Evolutionary conservation across 2,113 vertebrate genomes (phyloP).

Genomic region (Ammospiza nelsoni): DNA sequence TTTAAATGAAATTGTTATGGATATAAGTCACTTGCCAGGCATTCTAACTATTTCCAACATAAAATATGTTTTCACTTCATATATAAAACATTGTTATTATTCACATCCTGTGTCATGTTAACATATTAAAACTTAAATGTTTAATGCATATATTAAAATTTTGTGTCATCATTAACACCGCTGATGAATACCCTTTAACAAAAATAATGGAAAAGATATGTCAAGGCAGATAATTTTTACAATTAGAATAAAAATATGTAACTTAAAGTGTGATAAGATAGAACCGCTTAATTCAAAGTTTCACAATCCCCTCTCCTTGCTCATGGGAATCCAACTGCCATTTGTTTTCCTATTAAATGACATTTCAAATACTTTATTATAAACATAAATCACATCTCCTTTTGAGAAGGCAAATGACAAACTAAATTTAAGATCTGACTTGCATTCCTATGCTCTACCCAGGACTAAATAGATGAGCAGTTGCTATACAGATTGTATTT

Average conservation of each 20-base stretch:
- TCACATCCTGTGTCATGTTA: constrained; percentile 81
- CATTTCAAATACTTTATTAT: constrained; percentile 80
- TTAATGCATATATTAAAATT: constrained; percentile 86
- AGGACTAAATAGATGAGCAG: constrained; percentile 72
- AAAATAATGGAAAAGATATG: constrained; percentile 76
- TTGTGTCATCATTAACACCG: constrained; percentile 80
- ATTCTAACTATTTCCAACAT: constrained; percentile 83
- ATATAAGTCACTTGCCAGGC: constrained; percentile 83
- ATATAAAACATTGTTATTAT: constrained; percentile 88
- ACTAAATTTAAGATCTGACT: constrained; percentile 75
- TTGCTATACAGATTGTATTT: constrained; percentile 71
- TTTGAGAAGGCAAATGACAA: constrained; percentile 75
- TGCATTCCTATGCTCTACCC: constrained; percentile 57
- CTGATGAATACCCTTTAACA: constrained; percentile 79
- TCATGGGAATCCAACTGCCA: constrained; percentile 65
- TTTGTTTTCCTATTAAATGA: constrained; percentile 82
- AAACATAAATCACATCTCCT: constrained; percentile 81
- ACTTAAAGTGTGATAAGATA: constrained; percentile 71
- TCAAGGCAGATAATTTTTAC: constrained; percentile 80
- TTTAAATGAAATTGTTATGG: constrained; percentile 92
- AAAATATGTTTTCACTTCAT: constrained; percentile 87
- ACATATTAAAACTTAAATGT: constrained; percentile 87
- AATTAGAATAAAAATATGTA: constrained; percentile 79
- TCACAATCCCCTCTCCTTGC: neutral
- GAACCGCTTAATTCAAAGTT: constrained; percentile 74